Base-by-base conservation (phyloP, 2,113 vertebrate genomes). In the Ageneiosus marmoratus region DNA sequence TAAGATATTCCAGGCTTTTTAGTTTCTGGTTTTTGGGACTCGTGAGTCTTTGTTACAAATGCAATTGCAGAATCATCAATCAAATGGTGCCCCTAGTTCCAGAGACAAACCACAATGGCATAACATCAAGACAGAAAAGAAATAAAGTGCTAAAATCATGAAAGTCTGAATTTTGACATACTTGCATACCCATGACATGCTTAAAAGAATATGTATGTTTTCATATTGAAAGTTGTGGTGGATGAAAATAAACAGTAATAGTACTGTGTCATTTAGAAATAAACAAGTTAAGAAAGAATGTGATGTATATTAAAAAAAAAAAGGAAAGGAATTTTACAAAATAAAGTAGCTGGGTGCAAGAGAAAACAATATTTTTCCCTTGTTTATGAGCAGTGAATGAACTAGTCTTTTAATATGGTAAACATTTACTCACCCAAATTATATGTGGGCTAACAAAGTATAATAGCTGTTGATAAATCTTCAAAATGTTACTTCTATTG, bases 51-150 rank as follows among this genome's bases (percentile, higher is more conserved):
- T 85, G 81, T 79, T 86, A 86, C 82, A 89, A 91, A 91, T 88
- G 65, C 84, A 82, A 86, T 89, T 89, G 92, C 90, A 91, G 87
- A 85, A 79, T 88, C 89, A 93, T 94, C 90, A 92, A 91, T 94
- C 92, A 93, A 86, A 84, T 80, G 91, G 92, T 93, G 92, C 91
- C 92, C 90, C 89, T 91, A 82, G 84, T 89, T 84, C 89, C 87
- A 27, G 83, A 91, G 86, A 88, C 85, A 88, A 93, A 93, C 92
- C 91, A 86, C 92, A 91, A 87, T 84, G 88, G 88, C 90, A 92
- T 89, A 89, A 89, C 70, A 91, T 88, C 92, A 88, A 89, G 77
- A 77, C 83, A 85, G 89, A 91, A 75, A 84, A 90, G 20, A 55
- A 55, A 20, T 55, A 55, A 85, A 88, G 85, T 87, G 86, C 89